Percentiles rank a stretch among this genome's conserved stretches.
Conservation (phyloP, 2,797 vertebrate genomes). For the Microchirus variegatus region DNA sequence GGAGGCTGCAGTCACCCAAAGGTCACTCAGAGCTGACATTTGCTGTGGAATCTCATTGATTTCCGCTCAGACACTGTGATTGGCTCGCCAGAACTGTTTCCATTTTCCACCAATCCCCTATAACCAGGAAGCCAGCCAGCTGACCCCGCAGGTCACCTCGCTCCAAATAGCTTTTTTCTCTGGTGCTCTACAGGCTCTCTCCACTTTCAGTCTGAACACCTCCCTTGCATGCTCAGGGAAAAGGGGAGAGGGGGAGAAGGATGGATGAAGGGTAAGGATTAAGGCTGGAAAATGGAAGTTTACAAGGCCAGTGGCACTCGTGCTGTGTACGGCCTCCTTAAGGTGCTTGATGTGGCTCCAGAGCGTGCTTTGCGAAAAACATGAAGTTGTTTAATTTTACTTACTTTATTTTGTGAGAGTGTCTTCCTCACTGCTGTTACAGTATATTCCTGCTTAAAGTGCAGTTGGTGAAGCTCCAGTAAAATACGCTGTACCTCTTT, state of each 20-base stretch:
- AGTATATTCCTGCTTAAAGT: not conserved
- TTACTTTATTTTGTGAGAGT: slow-evolving; percentile 6
- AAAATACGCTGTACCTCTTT: too few relatives aligned
- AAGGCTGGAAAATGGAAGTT: slow-evolving; percentile 56
- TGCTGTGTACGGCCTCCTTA: slow-evolving; percentile 14
- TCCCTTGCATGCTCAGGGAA: slow-evolving; percentile 56
- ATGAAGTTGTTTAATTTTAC: slow-evolving; percentile 36
- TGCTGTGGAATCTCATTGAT: slow-evolving; percentile 79
- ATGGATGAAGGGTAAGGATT: slow-evolving; percentile 51
- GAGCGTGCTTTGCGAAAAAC: slow-evolving; percentile 31
- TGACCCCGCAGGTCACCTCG: slow-evolving; percentile 71
- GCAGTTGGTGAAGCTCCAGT: not conserved
- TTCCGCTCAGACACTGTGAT: slow-evolving; percentile 61
- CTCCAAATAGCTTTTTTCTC: slow-evolving; percentile 81
- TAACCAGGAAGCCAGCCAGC: slow-evolving; percentile 70
- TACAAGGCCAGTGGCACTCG: slow-evolving; percentile 46
- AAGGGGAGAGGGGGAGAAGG: slow-evolving; percentile 23
- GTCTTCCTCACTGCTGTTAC: not conserved
- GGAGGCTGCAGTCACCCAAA: slow-evolving; percentile 70
- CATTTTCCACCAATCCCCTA: slow-evolving; percentile 73
- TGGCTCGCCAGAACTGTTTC: slow-evolving; percentile 67
- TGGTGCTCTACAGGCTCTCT: slow-evolving; percentile 52
- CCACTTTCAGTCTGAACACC: slow-evolving; percentile 37
- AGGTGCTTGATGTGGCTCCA: slow-evolving; percentile 33
- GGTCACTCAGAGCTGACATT: slow-evolving; percentile 81